These are phyloP conservation scores for Cheilosia soror DNA, from an alignment of 2,888 invertebrate genomes.

Conservation along the genomic window DNA sequence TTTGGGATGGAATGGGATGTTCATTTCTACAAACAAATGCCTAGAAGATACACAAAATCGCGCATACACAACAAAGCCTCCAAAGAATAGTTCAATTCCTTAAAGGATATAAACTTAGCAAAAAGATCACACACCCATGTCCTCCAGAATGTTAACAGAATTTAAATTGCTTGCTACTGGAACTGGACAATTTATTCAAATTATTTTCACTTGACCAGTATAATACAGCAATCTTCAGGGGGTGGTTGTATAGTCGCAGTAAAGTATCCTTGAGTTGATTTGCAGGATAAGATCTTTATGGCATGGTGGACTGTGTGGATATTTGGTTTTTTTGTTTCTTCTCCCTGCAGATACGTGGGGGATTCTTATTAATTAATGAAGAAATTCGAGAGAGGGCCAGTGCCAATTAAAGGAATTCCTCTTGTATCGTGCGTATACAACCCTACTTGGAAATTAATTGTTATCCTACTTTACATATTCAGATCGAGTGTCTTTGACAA, in stretches of 20 bases:
- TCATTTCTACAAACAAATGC: no score
- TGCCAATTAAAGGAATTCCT: conserved; percentile 72
- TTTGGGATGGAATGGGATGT: background rate
- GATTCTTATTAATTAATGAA: conserved; percentile 74
- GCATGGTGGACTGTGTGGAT: conserved; percentile 24
- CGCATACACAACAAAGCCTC: no score
- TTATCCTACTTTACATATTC: conserved; percentile 71
- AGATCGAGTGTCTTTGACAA: conserved; percentile 70
- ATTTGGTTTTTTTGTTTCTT: conserved; percentile 23
- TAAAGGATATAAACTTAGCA: no score
- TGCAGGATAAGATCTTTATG: conserved; percentile 70
- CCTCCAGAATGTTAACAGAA: conserved; percentile 42
- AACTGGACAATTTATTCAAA: conserved; percentile 42
- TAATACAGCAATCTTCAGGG: conserved; percentile 11
- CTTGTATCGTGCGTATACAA: conserved; percentile 32
- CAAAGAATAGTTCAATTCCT: background rate
- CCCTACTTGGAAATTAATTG: conserved; percentile 56
- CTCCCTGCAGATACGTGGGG: conserved; percentile 25
- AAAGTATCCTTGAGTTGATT: conserved; percentile 58
- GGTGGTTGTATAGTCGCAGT: conserved; percentile 36
- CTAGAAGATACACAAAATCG: no score
- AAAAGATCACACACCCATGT: background rate
- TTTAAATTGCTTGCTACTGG: conserved; percentile 37
- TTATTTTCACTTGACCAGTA: conserved; percentile 54
- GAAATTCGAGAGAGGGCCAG: conserved; percentile 65